Conservation (phyloP, 2,797 vertebrate species). For the Morus bassanus region DNA sequence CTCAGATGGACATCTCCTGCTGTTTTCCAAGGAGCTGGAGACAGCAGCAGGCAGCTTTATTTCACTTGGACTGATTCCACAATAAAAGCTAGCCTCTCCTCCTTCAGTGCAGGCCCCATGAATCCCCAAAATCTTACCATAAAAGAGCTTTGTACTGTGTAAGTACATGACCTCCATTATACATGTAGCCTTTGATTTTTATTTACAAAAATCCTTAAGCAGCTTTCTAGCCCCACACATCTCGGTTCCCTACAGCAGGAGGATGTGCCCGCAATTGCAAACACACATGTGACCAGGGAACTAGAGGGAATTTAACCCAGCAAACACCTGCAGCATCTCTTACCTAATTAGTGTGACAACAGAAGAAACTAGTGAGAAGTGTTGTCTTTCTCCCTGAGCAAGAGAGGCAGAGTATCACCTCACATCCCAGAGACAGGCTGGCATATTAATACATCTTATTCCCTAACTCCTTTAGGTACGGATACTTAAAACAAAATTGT, state of each 20-base stretch:
- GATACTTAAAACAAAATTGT: not conserved
- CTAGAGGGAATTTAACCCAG: not conserved
- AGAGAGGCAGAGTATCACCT: not conserved
- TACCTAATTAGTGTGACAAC: not conserved
- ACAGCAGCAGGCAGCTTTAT: not conserved
- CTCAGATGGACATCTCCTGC: not conserved
- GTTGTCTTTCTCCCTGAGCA: not conserved
- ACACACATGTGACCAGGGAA: not conserved
- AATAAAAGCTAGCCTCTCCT: not conserved
- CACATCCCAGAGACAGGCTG: not conserved
- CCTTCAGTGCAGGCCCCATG: not conserved
- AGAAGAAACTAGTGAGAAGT: not conserved
- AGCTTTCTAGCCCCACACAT: not conserved
- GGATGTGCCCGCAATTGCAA: not conserved
- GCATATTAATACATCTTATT: not conserved
- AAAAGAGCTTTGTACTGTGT: not conserved
- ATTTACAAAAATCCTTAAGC: not conserved
- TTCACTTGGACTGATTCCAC: not conserved
- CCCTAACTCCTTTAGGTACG: not conserved
- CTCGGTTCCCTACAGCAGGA: not conserved
- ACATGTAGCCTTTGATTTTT: not conserved
- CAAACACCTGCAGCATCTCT: not conserved
- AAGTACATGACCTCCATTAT: not conserved
- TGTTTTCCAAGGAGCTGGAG: not conserved
- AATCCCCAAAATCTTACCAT: not conserved